Evolutionary conservation across 2,113 vertebrate genomes (phyloP), one percentile per base, ranked within the genome.

Genomic region (Ranitomeya variabilis): DNA sequence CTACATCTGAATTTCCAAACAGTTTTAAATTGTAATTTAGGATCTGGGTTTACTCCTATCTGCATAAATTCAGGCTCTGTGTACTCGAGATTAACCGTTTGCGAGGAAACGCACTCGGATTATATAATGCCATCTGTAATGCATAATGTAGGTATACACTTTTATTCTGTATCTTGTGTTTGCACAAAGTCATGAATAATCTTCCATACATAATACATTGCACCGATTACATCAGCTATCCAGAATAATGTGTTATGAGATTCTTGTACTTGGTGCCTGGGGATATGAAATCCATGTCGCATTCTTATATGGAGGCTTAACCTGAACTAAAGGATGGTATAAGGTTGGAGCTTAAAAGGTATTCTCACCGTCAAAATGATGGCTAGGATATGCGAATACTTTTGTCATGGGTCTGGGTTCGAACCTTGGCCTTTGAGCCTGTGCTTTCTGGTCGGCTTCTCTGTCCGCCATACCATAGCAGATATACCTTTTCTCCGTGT

Each of bases 161-260:
- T 66, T 16, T 73, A 31, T 37, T 37, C 15, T 45, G 45, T 45
- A 45, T 12, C 3, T 52, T 76, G 45, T 52, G 73, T 52, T 73
- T 73, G 3, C 23, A 26, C 4, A 7, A 16, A 59, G 78, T 31
- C 54, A 31, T 80, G n/a, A 80, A 80, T 31, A 60, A 9, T 81
- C 51, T 60, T 7, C 4, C 31, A 37, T 81, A 37, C 31, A 81
- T 64, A 64, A 62, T 19, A 62, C 57, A 31, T 60, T 23, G 57
- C 55, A 14, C 26, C 55, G 26, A 81, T 62, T 62, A 81, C 26
- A 81, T 81, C 80, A 81, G 80, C 14, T 62, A 81, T 80, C 57
- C 26, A 55, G 16, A 37, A 80, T 80, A 37, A 80, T 80, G 79
- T 60, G 37, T 31, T 37, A 80, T 31, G 4, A 26, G 60, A 60